Evolutionary conservation across 2,888 invertebrate genomes (phyloP), one percentile per base, ranked within the genome.

Genomic region (Byasa hedistus): DNA sequence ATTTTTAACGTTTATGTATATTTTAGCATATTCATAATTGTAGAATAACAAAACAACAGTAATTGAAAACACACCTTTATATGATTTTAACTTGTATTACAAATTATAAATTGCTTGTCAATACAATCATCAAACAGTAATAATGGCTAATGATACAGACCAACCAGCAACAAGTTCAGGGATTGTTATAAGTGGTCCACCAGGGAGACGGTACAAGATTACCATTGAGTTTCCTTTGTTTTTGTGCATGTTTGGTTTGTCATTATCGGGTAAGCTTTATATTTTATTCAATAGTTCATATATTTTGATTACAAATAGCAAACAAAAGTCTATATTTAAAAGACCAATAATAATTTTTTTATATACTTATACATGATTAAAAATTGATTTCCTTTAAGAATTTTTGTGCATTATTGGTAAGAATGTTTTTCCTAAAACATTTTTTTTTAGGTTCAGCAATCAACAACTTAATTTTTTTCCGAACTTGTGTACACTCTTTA

Each of bases 381-480:
- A n/a, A n/a, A n/a, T n/a, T n/a, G n/a, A n/a, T n/a, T n/a, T n/a
- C n/a, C n/a, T n/a, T n/a, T n/a, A n/a, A n/a, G n/a, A n/a, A n/a
- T n/a, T n/a, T n/a, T n/a, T n/a, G n/a, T n/a, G n/a, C n/a, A n/a
- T n/a, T n/a, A 44, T 19, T 15, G 4, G 15, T 17, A 19, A 44
- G 44, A 17, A 19, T 44, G 17, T 15, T 0, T 44, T 44, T 44
- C 12, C 4, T 4, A 44, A 15, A 44, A 44, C 4, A 15, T 19
- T 44, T 44, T 69, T 66, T 88, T 89, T 68, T 78, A 94, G 94
- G 88, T 57, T 86, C 90, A 56, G 88, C 95, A 17, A 84, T 93
- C 62, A 94, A 93, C 72, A 96, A 96, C 82, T 91, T 96, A 71
- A 82, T 96, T 60, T 82, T 96, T 12, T 95, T 94, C 76, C 92